A percentile compares a stretch with the other conserved stretches of the same genome.
Conservation (phyloP, 2,113 vertebrate species). For the Pogonocichla stellata region DNA sequence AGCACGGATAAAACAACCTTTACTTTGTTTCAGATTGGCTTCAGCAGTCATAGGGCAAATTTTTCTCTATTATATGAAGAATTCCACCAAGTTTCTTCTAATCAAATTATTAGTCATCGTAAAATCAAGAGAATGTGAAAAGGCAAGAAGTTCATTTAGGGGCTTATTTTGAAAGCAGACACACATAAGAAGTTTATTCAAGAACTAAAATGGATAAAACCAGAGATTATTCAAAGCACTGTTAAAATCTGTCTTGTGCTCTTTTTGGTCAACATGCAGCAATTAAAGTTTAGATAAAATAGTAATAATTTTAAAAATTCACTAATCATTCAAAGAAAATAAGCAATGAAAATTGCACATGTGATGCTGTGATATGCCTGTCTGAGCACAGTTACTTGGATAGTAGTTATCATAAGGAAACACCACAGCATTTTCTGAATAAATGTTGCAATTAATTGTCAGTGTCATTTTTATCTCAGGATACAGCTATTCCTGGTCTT, state of each 20-base stretch:
- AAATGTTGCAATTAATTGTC: not conserved
- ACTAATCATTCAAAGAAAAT: not conserved
- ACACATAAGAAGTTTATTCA: not conserved
- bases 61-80: not conserved
- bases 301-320: not conserved
- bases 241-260: not conserved
- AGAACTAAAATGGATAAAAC: not conserved
- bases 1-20: not conserved
- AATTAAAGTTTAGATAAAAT: not conserved
- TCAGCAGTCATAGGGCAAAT: not conserved
- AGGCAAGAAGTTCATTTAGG: not conserved
- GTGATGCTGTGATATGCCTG: not conserved
- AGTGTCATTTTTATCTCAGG: not conserved
- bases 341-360: not conserved
- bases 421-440: not conserved
- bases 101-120: not conserved
- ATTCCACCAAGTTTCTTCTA: not conserved
- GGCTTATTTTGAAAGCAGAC: not conserved
- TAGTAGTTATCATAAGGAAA: not conserved
- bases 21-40: not conserved
- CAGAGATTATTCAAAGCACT: not conserved
- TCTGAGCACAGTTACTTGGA: not conserved
- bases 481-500: not conserved
- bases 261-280: not conserved
- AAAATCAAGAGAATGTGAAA: not conserved